Evolutionary conservation across 2,113 vertebrate genomes (phyloP), one percentile per base, ranked within the genome.

Genomic region (Amia ocellicauda): DNA sequence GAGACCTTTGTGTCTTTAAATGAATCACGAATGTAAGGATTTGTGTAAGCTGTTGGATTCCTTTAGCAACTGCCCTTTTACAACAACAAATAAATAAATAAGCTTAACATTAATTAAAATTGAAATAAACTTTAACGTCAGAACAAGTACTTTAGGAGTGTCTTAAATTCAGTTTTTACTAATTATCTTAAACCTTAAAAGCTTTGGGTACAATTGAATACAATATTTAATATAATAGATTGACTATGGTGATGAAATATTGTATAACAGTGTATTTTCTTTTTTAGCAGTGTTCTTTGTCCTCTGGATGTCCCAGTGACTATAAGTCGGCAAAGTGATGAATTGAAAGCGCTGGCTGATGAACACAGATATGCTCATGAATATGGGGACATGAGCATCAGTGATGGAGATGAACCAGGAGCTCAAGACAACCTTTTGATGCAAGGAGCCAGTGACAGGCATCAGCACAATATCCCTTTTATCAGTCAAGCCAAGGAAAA

Each of bases 351-450:
- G 52, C 78, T 97, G 71, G 92, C 94, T 52, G 72, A 77, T 72
- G 84, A 91, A 42, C 93, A 89, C 60, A 80, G 96, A 58, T 80
- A 74, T 11, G 76, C 80, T 29, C 94, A 97, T 62, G 94, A 99
- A 69, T 76, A 74, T 0, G 79, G 86, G 5, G 77, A 89, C 57
- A 53, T 80, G 24, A 51, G 61, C 17, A 17, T 78, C 59, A 65
- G 58, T 40, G 72, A 81, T 41, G 71, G 61, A 76, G 69, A 58
- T 53, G 70, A 69, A 69, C 57, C 74, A 78, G 78, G 80, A 76
- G 14, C 64, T 14, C 42, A 64, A 62, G 59, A 74, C 70, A 73
- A 54, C 66, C 27, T 41, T 73, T 62, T 75, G 62, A 55, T 53
- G 19, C 52, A 64, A 71, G 50, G 60, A 63, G 49, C 54, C 23